Percentiles rank a stretch among this genome's conserved stretches.
Evolutionary conservation across 2,888 invertebrate genomes (phyloP).

Genomic region (Apomyelois bistriatella): DNA sequence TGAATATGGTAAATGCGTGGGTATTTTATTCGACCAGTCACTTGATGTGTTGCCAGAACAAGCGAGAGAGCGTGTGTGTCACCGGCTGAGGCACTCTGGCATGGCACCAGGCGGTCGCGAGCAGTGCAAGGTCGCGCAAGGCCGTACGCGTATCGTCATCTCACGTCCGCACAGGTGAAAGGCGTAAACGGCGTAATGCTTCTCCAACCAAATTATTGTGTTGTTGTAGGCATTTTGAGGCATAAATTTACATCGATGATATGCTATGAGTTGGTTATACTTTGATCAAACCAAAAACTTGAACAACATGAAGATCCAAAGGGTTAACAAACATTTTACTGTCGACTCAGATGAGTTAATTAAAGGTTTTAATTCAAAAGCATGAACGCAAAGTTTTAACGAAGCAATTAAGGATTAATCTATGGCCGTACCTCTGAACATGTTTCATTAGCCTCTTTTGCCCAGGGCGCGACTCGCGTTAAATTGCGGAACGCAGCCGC

Average conservation of each 20-base stretch:
- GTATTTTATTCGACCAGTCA: background rate
- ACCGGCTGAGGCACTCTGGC: background rate
- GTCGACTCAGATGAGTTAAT: background rate
- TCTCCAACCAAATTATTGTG: no score
- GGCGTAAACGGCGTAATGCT: no score
- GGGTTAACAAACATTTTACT: no score
- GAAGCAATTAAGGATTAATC: slow-evolving; percentile 3
- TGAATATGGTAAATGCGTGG: background rate
- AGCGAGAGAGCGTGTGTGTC: background rate
- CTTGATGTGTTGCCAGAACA: slow-evolving; percentile 2
- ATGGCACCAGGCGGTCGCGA: slow-evolving; percentile 6
- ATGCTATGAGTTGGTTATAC: no score
- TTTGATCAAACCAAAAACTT: no score
- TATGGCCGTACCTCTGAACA: background rate
- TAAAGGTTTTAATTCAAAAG: background rate
- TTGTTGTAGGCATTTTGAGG: no score
- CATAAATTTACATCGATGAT: no score
- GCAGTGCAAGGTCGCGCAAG: slow-evolving; percentile 2
- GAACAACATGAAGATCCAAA: no score
- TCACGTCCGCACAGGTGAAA: slow-evolving; percentile 3
- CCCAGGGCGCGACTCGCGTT: slow-evolving; percentile 1
- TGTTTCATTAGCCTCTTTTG: slow-evolving; percentile 1
- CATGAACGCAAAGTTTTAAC: background rate
- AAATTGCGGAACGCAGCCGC: slow-evolving; percentile 18
- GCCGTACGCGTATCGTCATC: background rate